Evolutionary conservation across 2,888 invertebrate species (phyloP).

Genomic region (Stenotaenia linearis): DNA sequence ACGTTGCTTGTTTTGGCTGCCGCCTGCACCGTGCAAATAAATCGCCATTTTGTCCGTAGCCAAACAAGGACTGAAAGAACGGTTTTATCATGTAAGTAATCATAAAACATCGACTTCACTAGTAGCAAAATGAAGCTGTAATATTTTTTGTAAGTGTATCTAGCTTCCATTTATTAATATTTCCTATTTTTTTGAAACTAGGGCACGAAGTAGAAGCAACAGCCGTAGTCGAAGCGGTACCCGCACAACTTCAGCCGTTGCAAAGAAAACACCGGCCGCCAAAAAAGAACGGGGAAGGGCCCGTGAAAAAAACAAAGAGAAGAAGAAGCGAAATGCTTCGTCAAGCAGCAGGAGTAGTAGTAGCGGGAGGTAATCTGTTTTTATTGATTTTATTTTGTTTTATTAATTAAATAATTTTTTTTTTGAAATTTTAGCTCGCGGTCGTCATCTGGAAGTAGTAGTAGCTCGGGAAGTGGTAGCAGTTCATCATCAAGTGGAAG

Average conservation of each 20-base stretch:
- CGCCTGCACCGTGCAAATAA: too few species aligned
- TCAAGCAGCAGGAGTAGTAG: constrained; percentile 75
- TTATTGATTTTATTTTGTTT: neutral
- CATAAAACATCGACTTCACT: neutral
- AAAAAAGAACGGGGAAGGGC: constrained; percentile 63
- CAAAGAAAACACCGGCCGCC: constrained; percentile 46
- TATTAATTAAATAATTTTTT: neutral
- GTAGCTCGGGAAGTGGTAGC: constrained; percentile 39
- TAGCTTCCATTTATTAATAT: too few species aligned
- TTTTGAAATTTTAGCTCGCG: constrained; percentile 56
- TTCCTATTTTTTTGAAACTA: neutral
- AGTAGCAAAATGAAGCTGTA: too few species aligned
- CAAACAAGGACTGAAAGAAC: too few species aligned
- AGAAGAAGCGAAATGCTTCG: constrained; percentile 62
- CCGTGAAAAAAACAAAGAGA: constrained; percentile 60
- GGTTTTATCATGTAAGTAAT: neutral
- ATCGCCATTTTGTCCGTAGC: neutral
- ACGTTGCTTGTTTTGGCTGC: too few species aligned
- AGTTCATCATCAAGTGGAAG: constrained; percentile 37
- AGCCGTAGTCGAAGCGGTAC: constrained; percentile 28
- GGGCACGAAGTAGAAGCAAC: constrained; percentile 33
- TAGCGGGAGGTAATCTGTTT: constrained; percentile 56
- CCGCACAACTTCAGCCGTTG: neutral
- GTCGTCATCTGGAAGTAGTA: constrained; percentile 42
- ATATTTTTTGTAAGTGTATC: too few species aligned